These are phyloP conservation scores for Leptopilina syphax DNA, from an alignment of 2,888 invertebrate genomes.

Conservation along the genomic window DNA sequence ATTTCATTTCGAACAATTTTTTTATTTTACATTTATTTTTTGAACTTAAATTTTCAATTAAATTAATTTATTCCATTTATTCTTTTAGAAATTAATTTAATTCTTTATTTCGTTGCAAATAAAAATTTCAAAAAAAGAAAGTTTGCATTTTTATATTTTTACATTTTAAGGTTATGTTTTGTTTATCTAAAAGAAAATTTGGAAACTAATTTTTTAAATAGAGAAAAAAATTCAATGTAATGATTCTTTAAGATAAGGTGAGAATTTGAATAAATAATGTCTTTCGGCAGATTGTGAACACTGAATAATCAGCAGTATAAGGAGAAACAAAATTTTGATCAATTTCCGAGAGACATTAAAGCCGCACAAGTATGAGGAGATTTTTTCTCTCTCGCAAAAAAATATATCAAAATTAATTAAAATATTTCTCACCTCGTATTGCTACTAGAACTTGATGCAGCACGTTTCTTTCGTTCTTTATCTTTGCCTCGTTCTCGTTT, in stretches of 20 bases:
- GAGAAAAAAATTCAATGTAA: background rate
- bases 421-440: conserved; percentile 83
- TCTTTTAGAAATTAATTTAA: background rate
- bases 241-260: background rate
- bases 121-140: background rate
- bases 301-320: background rate
- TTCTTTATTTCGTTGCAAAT: background rate
- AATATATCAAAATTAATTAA: background rate
- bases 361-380: too few relatives aligned
- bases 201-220: background rate
- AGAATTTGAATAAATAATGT: background rate
- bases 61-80: background rate
- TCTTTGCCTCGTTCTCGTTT: conserved; percentile 82
- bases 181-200: too few relatives aligned
- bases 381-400: background rate
- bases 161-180: conserved; percentile 11
- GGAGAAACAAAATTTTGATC: background rate
- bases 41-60: too few relatives aligned
- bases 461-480: conserved; percentile 82
- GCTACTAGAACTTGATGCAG: conserved; percentile 88
- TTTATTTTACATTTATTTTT: too few relatives aligned
- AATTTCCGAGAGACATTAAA: background rate
- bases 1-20: too few relatives aligned
- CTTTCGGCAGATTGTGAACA: background rate
- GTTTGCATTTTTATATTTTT: background rate